Base-by-base conservation (phyloP, 2,113 vertebrate species). In the Myotis lucifugus region DNA sequence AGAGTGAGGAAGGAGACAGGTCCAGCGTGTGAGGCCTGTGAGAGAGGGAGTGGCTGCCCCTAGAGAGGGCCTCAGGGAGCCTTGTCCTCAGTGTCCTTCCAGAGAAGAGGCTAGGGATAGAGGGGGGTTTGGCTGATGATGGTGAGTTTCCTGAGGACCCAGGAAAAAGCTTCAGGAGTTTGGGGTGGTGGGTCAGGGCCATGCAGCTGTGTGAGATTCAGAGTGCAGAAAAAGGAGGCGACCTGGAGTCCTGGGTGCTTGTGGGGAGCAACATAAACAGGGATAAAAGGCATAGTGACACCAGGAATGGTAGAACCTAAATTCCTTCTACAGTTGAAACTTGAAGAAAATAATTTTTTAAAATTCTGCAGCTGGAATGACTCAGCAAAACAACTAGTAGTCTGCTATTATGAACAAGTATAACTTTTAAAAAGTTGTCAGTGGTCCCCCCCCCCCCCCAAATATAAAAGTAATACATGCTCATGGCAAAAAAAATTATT, bases 321-420 rank as follows among this genome's bases (percentile, higher is more conserved):
- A 74, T 48, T 84, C 48, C 54, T 90, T 94, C 76, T 66, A 70
- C 37, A 54, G 61, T 27, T 88, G 34, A 91, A 67, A 91, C 42
- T 46, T 10, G 5, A 86, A 64, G 64, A 73, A 69, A 84, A 87
- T 6, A 11, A 12, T 52, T 74, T 19, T 4, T 12, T 15, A 34
- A 73, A 40, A n/a, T 61, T 14, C 12, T 88, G 21, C 40, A 85
- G 13, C 52, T 85, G 61, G 25, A 69, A 66, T 87, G 54, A 84
- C 81, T 96, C 81, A 70, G 64, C 48, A 50, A 64, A 85, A 93
- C 85, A 93, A 77, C 52, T 7, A 54, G 21, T 56, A 61, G 25
- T 27, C 29, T 64, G 64, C 42, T 48, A 34, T 85, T 70, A 29
- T 1, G 8, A 85, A 54, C 56, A 90, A 93, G 91, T 83, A 23